These are phyloP conservation scores for Margarornis squamiger DNA, from an alignment of 2,797 vertebrate genomes.

Conservation along the genomic window DNA sequence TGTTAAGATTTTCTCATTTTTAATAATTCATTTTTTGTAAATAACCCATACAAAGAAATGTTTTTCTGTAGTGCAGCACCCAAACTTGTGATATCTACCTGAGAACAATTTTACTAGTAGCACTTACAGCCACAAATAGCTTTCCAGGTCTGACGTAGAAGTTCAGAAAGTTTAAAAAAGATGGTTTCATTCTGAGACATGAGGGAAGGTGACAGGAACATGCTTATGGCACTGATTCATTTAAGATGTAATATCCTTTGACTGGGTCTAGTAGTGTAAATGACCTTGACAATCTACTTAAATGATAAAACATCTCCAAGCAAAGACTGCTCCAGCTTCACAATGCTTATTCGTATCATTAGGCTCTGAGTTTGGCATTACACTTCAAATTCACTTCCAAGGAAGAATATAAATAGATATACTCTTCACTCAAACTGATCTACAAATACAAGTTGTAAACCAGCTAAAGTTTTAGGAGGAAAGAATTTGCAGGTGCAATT, in stretches of 20 bases:
- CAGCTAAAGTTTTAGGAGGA: background rate
- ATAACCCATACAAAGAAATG: background rate
- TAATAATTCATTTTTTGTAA: background rate
- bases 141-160: background rate
- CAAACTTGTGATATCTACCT: background rate
- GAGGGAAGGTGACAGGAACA: background rate
- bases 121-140: background rate
- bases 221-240: background rate
- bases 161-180: background rate
- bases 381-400: background rate
- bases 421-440: background rate
- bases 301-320: constrained; percentile 4
- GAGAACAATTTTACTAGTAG: background rate
- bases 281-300: constrained; percentile 29
- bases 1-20: background rate
- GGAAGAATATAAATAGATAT: background rate
- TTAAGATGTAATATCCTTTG: constrained; percentile 17
- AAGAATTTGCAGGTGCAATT: background rate
- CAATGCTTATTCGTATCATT: background rate
- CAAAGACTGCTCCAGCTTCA: background rate
- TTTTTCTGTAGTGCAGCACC: background rate
- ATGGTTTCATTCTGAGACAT: background rate
- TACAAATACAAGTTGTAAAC: background rate
- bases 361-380: background rate
- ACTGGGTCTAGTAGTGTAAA: constrained; percentile 11